Evolutionary conservation across 2,113 vertebrate species (phyloP), one percentile per base, ranked within the genome.

Genomic region (Verasper variegatus): DNA sequence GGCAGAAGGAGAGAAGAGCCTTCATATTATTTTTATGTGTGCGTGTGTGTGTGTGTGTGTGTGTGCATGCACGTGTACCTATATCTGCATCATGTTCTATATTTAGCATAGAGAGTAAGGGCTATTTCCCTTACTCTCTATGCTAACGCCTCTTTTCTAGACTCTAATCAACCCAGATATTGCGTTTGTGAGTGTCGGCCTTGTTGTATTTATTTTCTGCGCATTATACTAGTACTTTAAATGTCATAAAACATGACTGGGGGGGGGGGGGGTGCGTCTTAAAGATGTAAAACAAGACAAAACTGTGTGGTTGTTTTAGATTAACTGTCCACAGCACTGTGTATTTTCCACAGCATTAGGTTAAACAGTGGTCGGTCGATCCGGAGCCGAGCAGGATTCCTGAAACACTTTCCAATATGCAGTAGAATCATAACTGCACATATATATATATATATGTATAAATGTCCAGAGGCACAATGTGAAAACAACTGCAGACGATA

Each of bases 81-180:
- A 21, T 27, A 24, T 62, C 6, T 71, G 47, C 57, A 51, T 78
- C 57, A 27, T 42, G 42, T 42, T 37, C 52, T n/a, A n/a, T 26
- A 58, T 45, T 61, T 60, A 71, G 61, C 68, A n/a, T n/a, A 63
- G 42, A 82, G 71, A 85, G 87, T 81, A 84, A 83, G 68, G 26
- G n/a, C n/a, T n/a, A n/a, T n/a, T n/a, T n/a, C n/a, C n/a, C n/a
- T n/a, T n/a, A n/a, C n/a, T n/a, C n/a, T n/a, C n/a, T n/a, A n/a
- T n/a, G n/a, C n/a, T n/a, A n/a, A n/a, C n/a, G n/a, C 49, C 58
- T 66, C 47, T 52, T 81, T 76, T 26, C 47, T 64, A 77, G 49
- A 42, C 8, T 58, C 13, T n/a, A 5, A 18, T 49, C 47, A 49
- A 49, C 14, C 4, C 14, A 18, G 4, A 17, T 49, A 18, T 49